Conservation (phyloP, 2,888 invertebrate genomes). For the Cheilosia vulpina region DNA sequence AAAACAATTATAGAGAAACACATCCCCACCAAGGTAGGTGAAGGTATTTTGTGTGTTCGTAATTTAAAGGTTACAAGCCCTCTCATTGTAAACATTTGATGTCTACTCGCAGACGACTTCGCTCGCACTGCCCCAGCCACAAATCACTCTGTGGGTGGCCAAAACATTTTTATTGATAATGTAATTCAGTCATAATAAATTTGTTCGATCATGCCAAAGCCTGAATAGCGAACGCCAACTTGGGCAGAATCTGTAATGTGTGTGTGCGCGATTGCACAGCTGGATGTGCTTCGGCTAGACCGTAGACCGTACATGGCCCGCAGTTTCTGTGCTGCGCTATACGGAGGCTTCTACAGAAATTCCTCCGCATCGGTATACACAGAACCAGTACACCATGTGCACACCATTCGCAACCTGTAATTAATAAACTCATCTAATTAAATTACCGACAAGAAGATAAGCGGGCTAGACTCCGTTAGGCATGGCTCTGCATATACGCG, state of each 20-base stretch:
- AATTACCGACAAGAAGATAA: constrained; percentile 56
- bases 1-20: constrained; percentile 20
- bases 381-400: constrained; percentile 1
- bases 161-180: constrained; percentile 73
- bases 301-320: constrained; percentile 4
- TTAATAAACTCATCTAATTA: constrained; percentile 74
- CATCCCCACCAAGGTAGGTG: neutral
- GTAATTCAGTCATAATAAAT: constrained; percentile 74
- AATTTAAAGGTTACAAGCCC: constrained; percentile 14
- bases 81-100: constrained; percentile 45
- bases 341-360: constrained; percentile 34
- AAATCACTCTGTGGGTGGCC: constrained; percentile 70
- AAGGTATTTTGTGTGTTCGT: neutral
- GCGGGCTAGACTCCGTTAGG: constrained; percentile 32
- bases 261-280: constrained; percentile 59
- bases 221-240: constrained; percentile 56
- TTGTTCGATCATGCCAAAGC: constrained; percentile 71
- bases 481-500: constrained; percentile 7
- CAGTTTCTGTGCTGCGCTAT: neutral
- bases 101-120: constrained; percentile 29
- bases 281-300: constrained; percentile 53
- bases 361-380: constrained; percentile 7
- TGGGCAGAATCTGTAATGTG: constrained; percentile 63
- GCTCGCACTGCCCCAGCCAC: constrained; percentile 35
- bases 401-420: constrained; percentile 57